Conservation (phyloP, 2,888 invertebrate species). For the Chymomyza caudatula region DNA sequence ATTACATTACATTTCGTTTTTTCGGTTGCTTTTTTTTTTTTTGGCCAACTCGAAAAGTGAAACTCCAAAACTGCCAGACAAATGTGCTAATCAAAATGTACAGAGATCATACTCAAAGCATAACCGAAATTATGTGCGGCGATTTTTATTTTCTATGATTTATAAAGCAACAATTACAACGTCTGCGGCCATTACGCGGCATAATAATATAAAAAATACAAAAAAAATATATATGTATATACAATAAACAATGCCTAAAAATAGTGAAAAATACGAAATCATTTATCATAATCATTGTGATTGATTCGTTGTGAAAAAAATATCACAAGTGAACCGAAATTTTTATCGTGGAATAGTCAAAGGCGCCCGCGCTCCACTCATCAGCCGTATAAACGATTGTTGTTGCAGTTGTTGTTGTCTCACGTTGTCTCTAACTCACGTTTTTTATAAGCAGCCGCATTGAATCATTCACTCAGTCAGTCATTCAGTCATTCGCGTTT, state of each 20-base stretch:
- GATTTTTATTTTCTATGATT: constrained; percentile 60
- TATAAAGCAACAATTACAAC: constrained; percentile 67
- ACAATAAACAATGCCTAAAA: constrained; percentile 15
- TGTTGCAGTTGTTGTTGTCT: constrained; percentile 35
- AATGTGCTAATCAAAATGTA: constrained; percentile 63
- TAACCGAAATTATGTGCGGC: background rate
- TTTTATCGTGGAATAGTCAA: constrained; percentile 32
- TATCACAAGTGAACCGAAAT: constrained; percentile 58
- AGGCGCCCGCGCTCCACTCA: constrained; percentile 52
- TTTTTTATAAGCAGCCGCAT: constrained; percentile 48
- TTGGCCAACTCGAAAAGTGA: constrained; percentile 46
- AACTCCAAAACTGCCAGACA: constrained; percentile 46
- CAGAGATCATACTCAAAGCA: constrained; percentile 1
- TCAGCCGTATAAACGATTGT: constrained; percentile 68
- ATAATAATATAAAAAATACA: constrained; percentile 59
- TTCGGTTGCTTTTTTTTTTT: constrained; percentile 19
- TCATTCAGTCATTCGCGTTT: background rate
- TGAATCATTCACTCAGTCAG: constrained; percentile 49
- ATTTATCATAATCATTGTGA: constrained; percentile 77
- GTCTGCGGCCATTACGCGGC: constrained; percentile 59
- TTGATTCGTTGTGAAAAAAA: constrained; percentile 73
- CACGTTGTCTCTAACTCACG: constrained; percentile 65
- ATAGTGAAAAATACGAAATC: constrained; percentile 64
- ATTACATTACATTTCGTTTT: constrained; percentile 32
- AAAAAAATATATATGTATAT: constrained; percentile 5